phyloP scores from a whole-genome alignment of 2,797 vertebrate genomes.

The Mastacembelus armatus region DNA sequence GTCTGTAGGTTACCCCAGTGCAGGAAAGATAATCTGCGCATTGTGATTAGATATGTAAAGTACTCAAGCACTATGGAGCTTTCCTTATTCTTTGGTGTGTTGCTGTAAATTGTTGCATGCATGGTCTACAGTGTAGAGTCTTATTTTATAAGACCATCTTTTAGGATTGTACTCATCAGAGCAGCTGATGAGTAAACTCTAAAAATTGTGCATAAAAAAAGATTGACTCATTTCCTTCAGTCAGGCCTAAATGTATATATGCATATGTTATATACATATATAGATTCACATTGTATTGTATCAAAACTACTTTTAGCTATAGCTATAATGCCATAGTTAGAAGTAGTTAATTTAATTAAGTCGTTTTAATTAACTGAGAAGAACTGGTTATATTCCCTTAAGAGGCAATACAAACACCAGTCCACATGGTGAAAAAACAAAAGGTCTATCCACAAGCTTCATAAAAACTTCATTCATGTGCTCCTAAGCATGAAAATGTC shows the following conservation, averaged over 20 bases:
- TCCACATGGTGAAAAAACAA: conserved; percentile 6
- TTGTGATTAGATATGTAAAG: conserved; percentile 16
- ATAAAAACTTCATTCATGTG: background rate
- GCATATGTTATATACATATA: background rate
- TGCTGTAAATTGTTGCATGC: background rate
- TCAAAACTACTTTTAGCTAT: background rate
- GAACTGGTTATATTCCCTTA: background rate
- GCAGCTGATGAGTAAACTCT: background rate
- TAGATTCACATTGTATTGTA: conserved; percentile 11
- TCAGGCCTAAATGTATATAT: conserved; percentile 5
- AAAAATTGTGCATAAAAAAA: conserved; percentile 10
- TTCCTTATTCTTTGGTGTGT: background rate
- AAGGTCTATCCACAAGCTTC: background rate
- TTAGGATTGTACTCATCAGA: background rate
- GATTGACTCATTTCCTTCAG: conserved; percentile 21
- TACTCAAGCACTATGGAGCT: background rate
- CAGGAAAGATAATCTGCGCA: conserved; percentile 17
- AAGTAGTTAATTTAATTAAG: too few relatives aligned
- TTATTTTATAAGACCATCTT: conserved; percentile 8
- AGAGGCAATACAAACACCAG: conserved; percentile 4
- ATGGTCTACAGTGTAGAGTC: conserved; percentile 3
- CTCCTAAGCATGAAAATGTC: background rate
- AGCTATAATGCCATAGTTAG: conserved; percentile 8
- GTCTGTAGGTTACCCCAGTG: conserved; percentile 1
- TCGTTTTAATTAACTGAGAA: conserved; percentile 45